These are phyloP conservation scores for Actenoides lindsayi DNA, from an alignment of 2,113 vertebrate genomes.

Conservation along the genomic window DNA sequence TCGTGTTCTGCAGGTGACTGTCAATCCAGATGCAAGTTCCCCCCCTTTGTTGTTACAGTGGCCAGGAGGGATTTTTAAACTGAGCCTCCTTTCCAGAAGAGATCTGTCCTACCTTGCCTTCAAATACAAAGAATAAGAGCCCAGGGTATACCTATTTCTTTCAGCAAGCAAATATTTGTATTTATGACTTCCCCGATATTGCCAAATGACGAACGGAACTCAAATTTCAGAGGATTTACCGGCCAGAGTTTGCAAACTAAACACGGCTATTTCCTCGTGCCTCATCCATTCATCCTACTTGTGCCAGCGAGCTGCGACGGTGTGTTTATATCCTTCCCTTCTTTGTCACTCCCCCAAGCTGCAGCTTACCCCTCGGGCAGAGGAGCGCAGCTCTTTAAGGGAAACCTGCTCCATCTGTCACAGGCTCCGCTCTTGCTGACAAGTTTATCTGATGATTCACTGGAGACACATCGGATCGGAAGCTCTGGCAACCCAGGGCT, in stretches of 20 bases:
- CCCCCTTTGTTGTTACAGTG: neutral
- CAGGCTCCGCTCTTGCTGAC: neutral
- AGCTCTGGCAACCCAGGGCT: neutral
- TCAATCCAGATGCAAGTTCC: neutral
- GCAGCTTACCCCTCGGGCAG: neutral
- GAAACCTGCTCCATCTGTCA: conserved; percentile 8
- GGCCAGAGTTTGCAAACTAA: neutral
- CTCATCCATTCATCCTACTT: neutral
- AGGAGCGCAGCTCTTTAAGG: neutral
- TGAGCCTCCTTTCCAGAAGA: neutral
- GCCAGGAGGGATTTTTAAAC: neutral
- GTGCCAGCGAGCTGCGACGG: neutral
- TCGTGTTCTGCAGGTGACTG: neutral
- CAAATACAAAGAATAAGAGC: neutral
- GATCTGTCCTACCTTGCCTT: neutral
- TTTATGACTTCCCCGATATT: neutral
- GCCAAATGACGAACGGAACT: neutral
- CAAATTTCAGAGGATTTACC: neutral
- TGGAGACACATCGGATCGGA: neutral
- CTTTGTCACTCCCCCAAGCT: neutral
- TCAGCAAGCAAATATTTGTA: neutral
- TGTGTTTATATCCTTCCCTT: neutral
- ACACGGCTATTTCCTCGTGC: neutral
- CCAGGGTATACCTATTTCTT: neutral
- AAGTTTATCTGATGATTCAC: neutral